Base-by-base conservation (phyloP, 1,140 invertebrate genomes). In the Calliopsis andreniformis region DNA sequence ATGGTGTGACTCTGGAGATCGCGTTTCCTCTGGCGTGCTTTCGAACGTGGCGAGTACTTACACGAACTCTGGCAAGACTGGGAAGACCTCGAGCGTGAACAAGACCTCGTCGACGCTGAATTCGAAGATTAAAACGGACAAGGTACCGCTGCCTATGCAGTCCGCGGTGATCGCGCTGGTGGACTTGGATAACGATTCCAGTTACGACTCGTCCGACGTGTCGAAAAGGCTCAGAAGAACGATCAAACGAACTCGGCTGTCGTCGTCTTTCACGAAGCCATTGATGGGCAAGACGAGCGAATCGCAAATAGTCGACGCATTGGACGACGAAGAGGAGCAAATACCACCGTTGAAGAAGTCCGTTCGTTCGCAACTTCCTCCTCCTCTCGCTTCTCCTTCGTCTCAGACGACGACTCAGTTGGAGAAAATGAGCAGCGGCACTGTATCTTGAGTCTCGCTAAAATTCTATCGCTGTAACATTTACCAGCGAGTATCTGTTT, bases 281-380 rank as follows among this genome's bases (percentile, higher is more conserved):
- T 25, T 61, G 20, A 76, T 66, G 2, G 64, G 61, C 14, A 83
- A 79, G 14, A 61, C 49, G 76, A 86, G 23, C 8, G 80, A 81
- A 12, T 23, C 53, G 25, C 79, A 86, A 28, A 42, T 63, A 20
- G 53, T 80, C 30, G 80, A 88, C 3, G 28, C 80, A 1, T 39
- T 78, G 8, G 86, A 88, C 28, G 83, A 84, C 1, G 88, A 89
- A 2, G 86, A 87, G 8, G 78, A 81, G 23, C 76, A 81, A 12
- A 62, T 78, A 42, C 78, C 69, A 25, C 71, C 83, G 3, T 64
- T 58, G 5, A 90, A 87, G 43, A 87, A 76, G 68, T 69, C 64
- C 2, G 39, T 75, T 66, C 84, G 86, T 8, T 77, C 62, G 30
- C 72, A 86, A 51, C 30, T 80, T 45, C 39, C 71, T 75, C 55